phyloP scores from a whole-genome alignment of 2,888 invertebrate species.

The Ichneumoninae sp. region DNA sequence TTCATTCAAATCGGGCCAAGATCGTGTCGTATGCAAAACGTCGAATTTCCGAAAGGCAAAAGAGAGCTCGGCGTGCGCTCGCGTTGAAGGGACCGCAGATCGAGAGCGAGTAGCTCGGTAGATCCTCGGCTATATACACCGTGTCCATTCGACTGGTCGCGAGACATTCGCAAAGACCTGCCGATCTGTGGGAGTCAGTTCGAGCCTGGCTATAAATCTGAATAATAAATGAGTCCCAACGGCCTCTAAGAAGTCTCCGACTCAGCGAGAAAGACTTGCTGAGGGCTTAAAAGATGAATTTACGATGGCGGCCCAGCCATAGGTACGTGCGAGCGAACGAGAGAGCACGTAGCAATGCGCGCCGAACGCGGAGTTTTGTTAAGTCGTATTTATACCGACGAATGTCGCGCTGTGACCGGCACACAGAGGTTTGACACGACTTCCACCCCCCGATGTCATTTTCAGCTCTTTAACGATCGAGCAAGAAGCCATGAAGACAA shows the following conservation, averaged over 20 bases:
- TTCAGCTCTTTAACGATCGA: slow-evolving; percentile 18
- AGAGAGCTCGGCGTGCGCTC: slow-evolving; percentile 43
- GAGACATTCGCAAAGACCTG: slow-evolving; percentile 81
- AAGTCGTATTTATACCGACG: slow-evolving; percentile 47
- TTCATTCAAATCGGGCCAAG: slow-evolving; percentile 81
- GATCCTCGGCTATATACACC: slow-evolving; percentile 26
- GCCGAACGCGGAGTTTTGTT: slow-evolving; percentile 37
- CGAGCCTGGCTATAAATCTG: slow-evolving; percentile 84
- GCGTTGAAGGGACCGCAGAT: slow-evolving; percentile 67
- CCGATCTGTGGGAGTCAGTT: slow-evolving; percentile 84
- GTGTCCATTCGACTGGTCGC: slow-evolving; percentile 60
- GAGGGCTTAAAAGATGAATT: slow-evolving; percentile 82
- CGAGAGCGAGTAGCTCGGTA: slow-evolving; percentile 36
- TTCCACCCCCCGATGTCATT: slow-evolving; percentile 26
- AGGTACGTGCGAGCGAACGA: slow-evolving; percentile 28
- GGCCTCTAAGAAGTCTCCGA: slow-evolving; percentile 84
- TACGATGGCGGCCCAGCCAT: slow-evolving; percentile 75
- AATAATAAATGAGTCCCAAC: slow-evolving; percentile 84
- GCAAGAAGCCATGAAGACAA: not conserved
- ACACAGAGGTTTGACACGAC: slow-evolving; percentile 35
- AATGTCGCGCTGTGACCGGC: slow-evolving; percentile 13
- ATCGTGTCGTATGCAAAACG: slow-evolving; percentile 84
- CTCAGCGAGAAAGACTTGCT: slow-evolving; percentile 81
- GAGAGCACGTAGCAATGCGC: slow-evolving; percentile 15
- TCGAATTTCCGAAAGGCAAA: slow-evolving; percentile 81